Evolutionary conservation across 2,797 vertebrate genomes (phyloP), one percentile per base, ranked within the genome.

Genomic region (Sylvia borin): DNA sequence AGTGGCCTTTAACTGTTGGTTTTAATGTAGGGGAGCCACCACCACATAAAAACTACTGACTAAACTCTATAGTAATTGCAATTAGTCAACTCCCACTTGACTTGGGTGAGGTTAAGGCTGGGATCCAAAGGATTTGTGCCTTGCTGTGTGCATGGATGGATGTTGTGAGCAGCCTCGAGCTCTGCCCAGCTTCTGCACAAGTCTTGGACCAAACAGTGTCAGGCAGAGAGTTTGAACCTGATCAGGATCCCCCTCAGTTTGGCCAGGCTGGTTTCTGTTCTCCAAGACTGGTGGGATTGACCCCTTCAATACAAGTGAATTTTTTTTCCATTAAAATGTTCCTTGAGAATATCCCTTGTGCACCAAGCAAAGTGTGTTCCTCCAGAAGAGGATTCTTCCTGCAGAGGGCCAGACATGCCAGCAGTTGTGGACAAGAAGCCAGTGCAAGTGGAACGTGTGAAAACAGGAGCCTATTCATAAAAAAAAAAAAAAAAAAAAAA

Each of bases 381-480:
- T 95, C 54, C 64, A 13, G 1, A 36, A 31, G 75, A 73, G 48
- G 68, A 45, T 73, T 85, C 75, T 88, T 95, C 71, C 70, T 13
- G 1, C 27, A 26, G 66, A 76, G 65, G 55, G 31, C 84, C 53
- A 36, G 48, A 74, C 48, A 20, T 11, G 67, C 85, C 95, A 94
- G 90, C 47, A 65, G 87, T 18, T 68, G 71, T 78, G 79, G 94
- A 96, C 80, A 92, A 92, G 93, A 90, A 85, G 40, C 78, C 58
- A 48, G 74, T 96, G 91, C 93, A 93, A 96, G 68, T 75, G 85
- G 73, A 95, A 93, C 55, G 75, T 82, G 77, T 72, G 94, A 94
- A 94, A 93, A 96, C 96, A 97, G 90, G 89, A 36, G 66, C 81
- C 70, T 96, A 97, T 97, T 97, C 94, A 97, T 96, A 87, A 92